These are phyloP conservation scores for Drosophila melanica DNA, from an alignment of 1,140 invertebrate genomes.

Conservation along the genomic window DNA sequence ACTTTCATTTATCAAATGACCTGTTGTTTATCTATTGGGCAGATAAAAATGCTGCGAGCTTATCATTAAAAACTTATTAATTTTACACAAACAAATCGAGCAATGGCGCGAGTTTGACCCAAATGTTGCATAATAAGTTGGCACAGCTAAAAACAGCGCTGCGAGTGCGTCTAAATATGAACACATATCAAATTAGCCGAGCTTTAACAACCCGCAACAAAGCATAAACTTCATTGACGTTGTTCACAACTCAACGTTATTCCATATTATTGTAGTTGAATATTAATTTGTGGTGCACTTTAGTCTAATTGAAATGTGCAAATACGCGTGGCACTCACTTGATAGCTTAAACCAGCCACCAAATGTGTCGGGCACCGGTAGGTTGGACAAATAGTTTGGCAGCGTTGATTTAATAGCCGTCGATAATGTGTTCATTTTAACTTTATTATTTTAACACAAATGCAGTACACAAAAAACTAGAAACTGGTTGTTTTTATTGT, in stretches of 20 bases:
- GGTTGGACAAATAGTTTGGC: constrained; percentile 90
- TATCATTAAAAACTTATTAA: constrained; percentile 27
- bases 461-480: constrained; percentile 18
- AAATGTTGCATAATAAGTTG: constrained; percentile 65
- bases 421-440: constrained; percentile 88
- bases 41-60: constrained; percentile 46
- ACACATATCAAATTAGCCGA: background rate
- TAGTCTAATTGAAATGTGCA: constrained; percentile 42
- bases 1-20: constrained; percentile 30
- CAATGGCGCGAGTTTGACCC: constrained; percentile 24
- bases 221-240: background rate
- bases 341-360: constrained; percentile 92
- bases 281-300: constrained; percentile 35
- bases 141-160: constrained; percentile 2
- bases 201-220: constrained; percentile 7
- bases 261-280: background rate
- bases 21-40: constrained; percentile 35
- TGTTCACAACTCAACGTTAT: no score
- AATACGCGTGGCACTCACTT: constrained; percentile 85
- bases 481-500: constrained; percentile 38
- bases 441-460: constrained; percentile 27
- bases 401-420: constrained; percentile 89
- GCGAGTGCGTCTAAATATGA: constrained; percentile 3
- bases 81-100: constrained; percentile 20
- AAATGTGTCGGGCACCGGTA: constrained; percentile 90